phyloP scores from a whole-genome alignment of 2,797 vertebrate genomes.

The Emys orbicularis region DNA sequence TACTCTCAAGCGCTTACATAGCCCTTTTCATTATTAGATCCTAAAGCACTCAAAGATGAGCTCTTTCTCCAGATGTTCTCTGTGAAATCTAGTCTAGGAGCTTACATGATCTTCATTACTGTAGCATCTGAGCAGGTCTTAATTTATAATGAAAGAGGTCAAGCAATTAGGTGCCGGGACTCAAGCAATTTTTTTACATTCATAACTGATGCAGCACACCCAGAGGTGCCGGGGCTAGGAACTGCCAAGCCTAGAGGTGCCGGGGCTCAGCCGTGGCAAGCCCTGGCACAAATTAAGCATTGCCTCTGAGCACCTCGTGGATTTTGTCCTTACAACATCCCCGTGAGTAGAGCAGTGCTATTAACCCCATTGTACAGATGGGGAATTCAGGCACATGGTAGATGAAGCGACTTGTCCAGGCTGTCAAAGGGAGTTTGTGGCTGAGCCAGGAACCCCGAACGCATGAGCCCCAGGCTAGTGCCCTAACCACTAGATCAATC shows the following conservation, averaged over 20 bases:
- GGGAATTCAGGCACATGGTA: not conserved
- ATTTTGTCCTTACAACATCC: not conserved
- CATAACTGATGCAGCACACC: too few species aligned
- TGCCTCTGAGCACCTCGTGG: not conserved
- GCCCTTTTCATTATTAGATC: not conserved
- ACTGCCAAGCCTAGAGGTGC: too few species aligned
- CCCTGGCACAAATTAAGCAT: too few species aligned
- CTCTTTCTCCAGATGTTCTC: not conserved
- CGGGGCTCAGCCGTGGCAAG: too few species aligned
- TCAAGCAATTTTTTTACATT: too few species aligned
- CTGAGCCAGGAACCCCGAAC: too few species aligned
- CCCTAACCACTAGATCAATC: not conserved
- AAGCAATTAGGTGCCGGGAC: too few species aligned
- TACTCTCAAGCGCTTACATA: not conserved
- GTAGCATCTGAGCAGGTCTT: not conserved
- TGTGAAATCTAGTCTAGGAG: not conserved
- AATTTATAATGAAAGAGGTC: too few species aligned
- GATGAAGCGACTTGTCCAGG: not conserved
- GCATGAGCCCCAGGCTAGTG: not conserved
- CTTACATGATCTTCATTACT: not conserved
- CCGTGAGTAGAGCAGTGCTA: fast-evolving
- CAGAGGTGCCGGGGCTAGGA: too few species aligned
- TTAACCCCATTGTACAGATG: not conserved
- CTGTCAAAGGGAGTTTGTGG: not conserved
- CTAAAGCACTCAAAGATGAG: not conserved